Base-by-base conservation (phyloP, 2,797 vertebrate species). In the Odontamblyopus rebecca region DNA sequence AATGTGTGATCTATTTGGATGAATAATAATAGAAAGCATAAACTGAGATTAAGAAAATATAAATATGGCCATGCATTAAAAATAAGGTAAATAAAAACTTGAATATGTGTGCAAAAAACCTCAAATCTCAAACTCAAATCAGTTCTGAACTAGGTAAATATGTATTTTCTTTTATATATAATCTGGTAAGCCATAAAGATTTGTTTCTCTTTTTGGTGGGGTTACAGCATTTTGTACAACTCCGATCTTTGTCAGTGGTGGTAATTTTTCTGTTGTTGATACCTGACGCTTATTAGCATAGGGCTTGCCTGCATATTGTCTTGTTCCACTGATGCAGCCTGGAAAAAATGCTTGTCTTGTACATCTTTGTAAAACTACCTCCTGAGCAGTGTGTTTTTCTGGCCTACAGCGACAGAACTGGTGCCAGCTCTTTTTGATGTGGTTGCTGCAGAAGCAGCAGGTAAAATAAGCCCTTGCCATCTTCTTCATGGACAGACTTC, bases 391-490 rank as follows among this genome's bases (percentile, higher is more conserved):
- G 63, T 23, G n/a, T 66, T 65, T 51, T 54, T 11, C 38, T 44
- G 63, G 41, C 23, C 26, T 27, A 19, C 18, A 32, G 48, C 50
- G 65, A 53, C 50, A 67, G 48, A 53, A 32, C 64, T 19, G 38
- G 60, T 35, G 68, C 80, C 73, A 73, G 67, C 63, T 61, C 5
- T 38, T 26, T 61, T 77, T 69, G 76, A 83, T 86, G 82, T 81
- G 79, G 76, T 78, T 41, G 27, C 19, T 1, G 51, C 57, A 70
- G 59, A 23, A 38, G 19, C 63, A 64, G 62, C 72, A 82, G 72
- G 67, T 82, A 56, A 29, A 77, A 44, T 26, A 35, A 61, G 64
- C 41, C 29, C n/a, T 71, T 77, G 27, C 13, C 65, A 19, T 13
- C 6, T 27, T 60, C 38, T 26, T 77, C 69, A 70, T 18, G 38